Conservation (phyloP, 2,113 vertebrate genomes). For the Mesoclemmys tuberculata region DNA sequence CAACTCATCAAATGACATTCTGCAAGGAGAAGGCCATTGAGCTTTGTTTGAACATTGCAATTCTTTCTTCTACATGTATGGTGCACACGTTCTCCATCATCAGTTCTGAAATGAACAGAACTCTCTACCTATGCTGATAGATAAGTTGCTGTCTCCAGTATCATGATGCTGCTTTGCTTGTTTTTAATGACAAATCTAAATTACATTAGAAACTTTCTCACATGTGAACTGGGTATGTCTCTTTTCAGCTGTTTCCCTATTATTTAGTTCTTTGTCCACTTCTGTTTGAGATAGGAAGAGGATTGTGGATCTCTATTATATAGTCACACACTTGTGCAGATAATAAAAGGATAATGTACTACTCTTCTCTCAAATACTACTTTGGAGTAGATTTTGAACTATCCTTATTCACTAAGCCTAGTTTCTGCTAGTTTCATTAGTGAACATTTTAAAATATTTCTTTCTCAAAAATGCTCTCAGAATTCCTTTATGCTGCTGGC, state of each 20-base stretch:
- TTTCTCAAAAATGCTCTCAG: not conserved
- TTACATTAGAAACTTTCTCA: not conserved
- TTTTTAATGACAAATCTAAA: not conserved
- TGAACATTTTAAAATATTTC: not conserved
- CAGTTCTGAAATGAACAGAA: conserved; percentile 1
- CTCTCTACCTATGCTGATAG: not conserved
- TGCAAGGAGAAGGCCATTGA: conserved; percentile 21
- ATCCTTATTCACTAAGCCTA: not conserved
- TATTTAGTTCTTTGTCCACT: not conserved
- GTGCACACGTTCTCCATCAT: not conserved
- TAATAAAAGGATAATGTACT: not conserved
- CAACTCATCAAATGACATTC: conserved; percentile 13
- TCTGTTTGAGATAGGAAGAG: not conserved
- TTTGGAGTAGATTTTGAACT: not conserved
- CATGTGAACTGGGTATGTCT: not conserved
- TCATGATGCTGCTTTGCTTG: not conserved
- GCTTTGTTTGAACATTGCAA: not conserved
- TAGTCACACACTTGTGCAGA: not conserved
- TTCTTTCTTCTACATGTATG: not conserved
- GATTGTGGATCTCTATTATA: not conserved
- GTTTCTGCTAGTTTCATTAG: not conserved
- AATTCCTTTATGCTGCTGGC: not conserved
- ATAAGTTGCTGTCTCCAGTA: not conserved
- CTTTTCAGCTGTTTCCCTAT: not conserved
- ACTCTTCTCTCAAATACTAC: not conserved